Evolutionary conservation across 1,140 invertebrate species (phyloP).

Genomic region (Drosophila biarmipes): DNA sequence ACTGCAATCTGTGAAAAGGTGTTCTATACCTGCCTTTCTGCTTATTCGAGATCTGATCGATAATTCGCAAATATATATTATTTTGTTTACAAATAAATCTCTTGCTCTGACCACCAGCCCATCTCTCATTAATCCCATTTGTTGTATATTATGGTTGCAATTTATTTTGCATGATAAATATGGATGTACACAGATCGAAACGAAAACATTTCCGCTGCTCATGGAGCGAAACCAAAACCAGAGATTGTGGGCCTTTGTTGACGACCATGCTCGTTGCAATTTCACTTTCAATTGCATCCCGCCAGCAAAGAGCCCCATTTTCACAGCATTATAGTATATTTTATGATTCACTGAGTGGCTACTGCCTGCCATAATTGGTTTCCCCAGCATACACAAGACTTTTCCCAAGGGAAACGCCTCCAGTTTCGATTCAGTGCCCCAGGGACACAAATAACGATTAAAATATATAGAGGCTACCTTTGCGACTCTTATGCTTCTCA

Average conservation of each 20-base stretch:
- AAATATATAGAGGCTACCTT: not conserved
- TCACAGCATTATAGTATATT: constrained; percentile 24
- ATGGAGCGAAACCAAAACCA: constrained; percentile 31
- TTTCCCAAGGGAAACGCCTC: constrained; percentile 6
- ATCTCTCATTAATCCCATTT: constrained; percentile 38
- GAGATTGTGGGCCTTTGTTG: constrained; percentile 41
- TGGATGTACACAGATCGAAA: constrained; percentile 36
- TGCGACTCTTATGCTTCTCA: not conserved
- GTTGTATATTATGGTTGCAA: constrained; percentile 43
- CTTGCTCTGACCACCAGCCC: constrained; percentile 16
- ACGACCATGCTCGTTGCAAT: constrained; percentile 29
- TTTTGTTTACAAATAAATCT: constrained; percentile 18
- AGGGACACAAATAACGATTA: not conserved
- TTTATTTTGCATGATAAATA: constrained; percentile 53
- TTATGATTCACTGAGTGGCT: constrained; percentile 10
- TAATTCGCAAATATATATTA: not conserved
- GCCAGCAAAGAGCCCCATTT: constrained; percentile 32
- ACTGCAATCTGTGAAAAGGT: not conserved
- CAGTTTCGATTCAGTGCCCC: constrained; percentile 7
- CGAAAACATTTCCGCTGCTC: constrained; percentile 66
- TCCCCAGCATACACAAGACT: not conserved
- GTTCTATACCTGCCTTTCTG: not conserved
- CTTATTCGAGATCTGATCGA: not conserved
- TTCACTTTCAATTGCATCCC: constrained; percentile 73
- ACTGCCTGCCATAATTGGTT: constrained; percentile 2